A percentile compares a stretch with the other conserved stretches of the same genome.
These are phyloP conservation scores for Aegithalos caudatus DNA, from an alignment of 2,113 vertebrate species.

Conservation along the genomic window DNA sequence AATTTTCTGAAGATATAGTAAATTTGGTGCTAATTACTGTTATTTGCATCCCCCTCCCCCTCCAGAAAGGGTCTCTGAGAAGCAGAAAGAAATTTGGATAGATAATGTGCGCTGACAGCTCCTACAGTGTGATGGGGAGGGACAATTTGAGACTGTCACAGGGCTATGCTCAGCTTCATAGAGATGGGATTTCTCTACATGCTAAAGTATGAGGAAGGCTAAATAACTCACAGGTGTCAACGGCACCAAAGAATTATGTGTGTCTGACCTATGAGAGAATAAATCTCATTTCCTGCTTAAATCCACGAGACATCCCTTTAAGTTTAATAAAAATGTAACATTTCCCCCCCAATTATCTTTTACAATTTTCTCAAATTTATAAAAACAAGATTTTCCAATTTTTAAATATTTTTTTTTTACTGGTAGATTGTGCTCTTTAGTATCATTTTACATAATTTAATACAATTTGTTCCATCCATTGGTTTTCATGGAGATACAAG, in stretches of 20 bases:
- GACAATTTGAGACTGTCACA: slow-evolving; percentile 34
- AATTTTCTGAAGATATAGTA: slow-evolving; percentile 37
- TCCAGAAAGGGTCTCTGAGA: slow-evolving; percentile 27
- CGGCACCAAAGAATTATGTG: slow-evolving; percentile 61
- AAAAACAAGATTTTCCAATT: slow-evolving; percentile 70
- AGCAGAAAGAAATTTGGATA: slow-evolving; percentile 59
- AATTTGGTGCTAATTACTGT: slow-evolving; percentile 60
- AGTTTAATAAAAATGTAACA: slow-evolving; percentile 47
- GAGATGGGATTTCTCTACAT: slow-evolving; percentile 55
- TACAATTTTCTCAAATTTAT: slow-evolving; percentile 68
- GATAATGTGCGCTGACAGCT: slow-evolving; percentile 48
- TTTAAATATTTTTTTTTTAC: slow-evolving; percentile 60
- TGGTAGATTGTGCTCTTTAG: slow-evolving; percentile 80
- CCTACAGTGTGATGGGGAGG: slow-evolving; percentile 30
- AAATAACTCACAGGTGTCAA: slow-evolving; percentile 75
- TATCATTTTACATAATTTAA: slow-evolving; percentile 88
- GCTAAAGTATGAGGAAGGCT: slow-evolving; percentile 48
- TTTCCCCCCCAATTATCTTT: slow-evolving; percentile 42
- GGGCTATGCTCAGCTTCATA: slow-evolving; percentile 25
- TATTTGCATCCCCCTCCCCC: slow-evolving; percentile 54
- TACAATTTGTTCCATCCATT: slow-evolving; percentile 89
- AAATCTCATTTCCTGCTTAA: slow-evolving; percentile 50
- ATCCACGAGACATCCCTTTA: slow-evolving; percentile 27
- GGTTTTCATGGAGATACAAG: slow-evolving; percentile 87
- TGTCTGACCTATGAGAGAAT: slow-evolving; percentile 65